Percentiles rank a stretch among this genome's conserved stretches.
Evolutionary conservation across 2,797 vertebrate genomes (phyloP).

Genomic region (Coilia nasus): DNA sequence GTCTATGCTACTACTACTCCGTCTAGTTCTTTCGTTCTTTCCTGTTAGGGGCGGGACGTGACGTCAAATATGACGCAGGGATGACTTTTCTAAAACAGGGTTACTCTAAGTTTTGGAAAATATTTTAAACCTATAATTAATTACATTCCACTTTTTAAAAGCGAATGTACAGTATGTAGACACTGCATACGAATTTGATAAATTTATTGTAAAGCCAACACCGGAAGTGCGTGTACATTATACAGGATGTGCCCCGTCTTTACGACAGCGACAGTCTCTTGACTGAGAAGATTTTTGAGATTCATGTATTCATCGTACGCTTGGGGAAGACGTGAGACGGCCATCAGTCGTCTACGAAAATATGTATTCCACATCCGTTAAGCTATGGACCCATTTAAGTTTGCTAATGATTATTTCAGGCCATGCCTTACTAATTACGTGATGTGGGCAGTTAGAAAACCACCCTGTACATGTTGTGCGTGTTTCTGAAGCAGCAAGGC

Average conservation of each 20-base stretch:
- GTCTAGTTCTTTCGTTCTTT: background rate
- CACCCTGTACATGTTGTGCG: background rate
- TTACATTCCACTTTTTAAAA: background rate
- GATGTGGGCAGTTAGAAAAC: background rate
- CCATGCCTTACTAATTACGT: background rate
- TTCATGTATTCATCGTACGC: no score
- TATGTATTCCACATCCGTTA: background rate
- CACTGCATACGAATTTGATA: background rate
- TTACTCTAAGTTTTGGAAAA: background rate
- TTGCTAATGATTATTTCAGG: background rate
- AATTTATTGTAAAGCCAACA: background rate
- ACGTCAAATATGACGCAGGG: background rate
- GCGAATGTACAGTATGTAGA: background rate
- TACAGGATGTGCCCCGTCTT: background rate
- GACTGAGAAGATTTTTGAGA: no score
- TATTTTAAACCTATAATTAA: background rate
- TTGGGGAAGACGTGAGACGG: background rate
- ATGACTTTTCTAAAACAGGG: background rate
- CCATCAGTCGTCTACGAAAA: background rate
- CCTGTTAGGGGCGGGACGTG: background rate
- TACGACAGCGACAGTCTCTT: no score
- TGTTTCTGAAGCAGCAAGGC: background rate
- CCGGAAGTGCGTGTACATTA: background rate
- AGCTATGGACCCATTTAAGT: background rate
- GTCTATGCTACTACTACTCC: background rate